Conservation (phyloP, 2,113 vertebrate species). For the Aegypius monachus region DNA sequence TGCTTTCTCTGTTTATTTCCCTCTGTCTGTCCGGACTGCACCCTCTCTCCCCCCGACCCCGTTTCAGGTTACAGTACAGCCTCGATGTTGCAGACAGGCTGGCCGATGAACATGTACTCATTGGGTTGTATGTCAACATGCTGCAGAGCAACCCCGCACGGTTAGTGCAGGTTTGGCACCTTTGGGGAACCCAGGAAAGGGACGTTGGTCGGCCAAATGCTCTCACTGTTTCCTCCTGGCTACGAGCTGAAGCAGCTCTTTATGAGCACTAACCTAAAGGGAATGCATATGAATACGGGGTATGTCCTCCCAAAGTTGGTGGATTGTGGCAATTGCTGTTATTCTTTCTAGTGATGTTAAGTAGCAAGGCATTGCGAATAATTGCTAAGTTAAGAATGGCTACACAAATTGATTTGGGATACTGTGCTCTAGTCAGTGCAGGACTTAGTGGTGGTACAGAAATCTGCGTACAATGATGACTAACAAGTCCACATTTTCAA, state of each 20-base stretch:
- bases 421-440: background rate
- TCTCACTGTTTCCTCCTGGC: background rate
- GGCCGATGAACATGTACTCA: constrained; percentile 97
- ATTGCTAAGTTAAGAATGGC: background rate
- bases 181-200: constrained; percentile 27
- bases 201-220: background rate
- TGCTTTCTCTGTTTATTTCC: constrained; percentile 58
- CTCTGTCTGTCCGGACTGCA: constrained; percentile 31
- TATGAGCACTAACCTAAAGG: background rate
- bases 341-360: background rate
- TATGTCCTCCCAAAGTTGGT: background rate
- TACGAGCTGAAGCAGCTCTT: background rate
- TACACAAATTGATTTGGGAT: background rate
- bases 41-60: constrained; percentile 62
- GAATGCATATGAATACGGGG: background rate
- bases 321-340: background rate
- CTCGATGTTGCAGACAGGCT: constrained; percentile 97
- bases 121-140: constrained; percentile 95
- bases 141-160: constrained; percentile 91
- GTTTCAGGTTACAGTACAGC: constrained; percentile 95
- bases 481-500: background rate
- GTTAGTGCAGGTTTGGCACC: constrained; percentile 88
- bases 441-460: background rate
- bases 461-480: background rate
- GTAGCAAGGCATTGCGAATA: background rate